A percentile compares a stretch with the other conserved stretches of the same genome.
Evolutionary conservation across 2,113 vertebrate species (phyloP).

Genomic region (Apteryx owenii): DNA sequence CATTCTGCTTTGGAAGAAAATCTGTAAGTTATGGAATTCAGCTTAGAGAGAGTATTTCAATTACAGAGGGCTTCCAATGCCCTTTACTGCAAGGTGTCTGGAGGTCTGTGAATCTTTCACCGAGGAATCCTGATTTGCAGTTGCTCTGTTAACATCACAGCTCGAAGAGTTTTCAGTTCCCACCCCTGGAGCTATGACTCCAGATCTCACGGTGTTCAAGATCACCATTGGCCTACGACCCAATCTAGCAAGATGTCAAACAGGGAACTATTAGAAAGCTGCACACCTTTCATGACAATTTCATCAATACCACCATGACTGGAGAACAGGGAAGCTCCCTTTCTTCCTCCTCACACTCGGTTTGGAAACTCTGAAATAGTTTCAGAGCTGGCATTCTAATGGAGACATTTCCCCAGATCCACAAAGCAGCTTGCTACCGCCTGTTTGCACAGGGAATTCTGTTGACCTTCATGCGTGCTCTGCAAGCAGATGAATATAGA

Average conservation of each 20-base stretch:
- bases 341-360: neutral
- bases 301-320: neutral
- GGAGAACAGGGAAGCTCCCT: neutral
- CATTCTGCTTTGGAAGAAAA: neutral
- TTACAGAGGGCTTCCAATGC: neutral
- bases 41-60: neutral
- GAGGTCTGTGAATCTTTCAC: neutral
- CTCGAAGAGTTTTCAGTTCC: too few relatives aligned
- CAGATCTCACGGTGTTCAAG: neutral
- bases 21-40: neutral
- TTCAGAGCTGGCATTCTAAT: neutral
- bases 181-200: neutral
- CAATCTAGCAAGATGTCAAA: neutral
- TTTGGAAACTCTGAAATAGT: neutral
- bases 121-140: neutral
- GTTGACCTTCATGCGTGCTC: accelerated
- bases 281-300: neutral
- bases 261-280: neutral
- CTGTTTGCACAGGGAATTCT: neutral
- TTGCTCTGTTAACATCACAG: neutral
- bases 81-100: neutral
- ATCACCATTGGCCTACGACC: neutral
- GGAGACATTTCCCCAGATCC: neutral
- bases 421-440: accelerated
- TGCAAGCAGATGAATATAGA: neutral